Evolutionary conservation across 2,797 vertebrate genomes (phyloP), one percentile per base, ranked within the genome.

Genomic region (Oreortyx pictus): DNA sequence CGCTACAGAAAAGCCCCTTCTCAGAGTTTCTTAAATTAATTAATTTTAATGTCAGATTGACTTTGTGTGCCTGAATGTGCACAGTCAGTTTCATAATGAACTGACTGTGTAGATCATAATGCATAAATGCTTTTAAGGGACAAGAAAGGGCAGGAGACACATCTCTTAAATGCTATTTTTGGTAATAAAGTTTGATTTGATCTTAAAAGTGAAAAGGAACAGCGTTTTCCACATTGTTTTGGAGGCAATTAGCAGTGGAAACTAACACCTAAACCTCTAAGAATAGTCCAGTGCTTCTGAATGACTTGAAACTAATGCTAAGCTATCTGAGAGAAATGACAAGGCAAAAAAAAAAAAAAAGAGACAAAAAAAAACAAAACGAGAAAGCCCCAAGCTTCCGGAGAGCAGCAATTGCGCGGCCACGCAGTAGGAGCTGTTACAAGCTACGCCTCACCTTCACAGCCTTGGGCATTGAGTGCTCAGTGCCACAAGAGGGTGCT

Each of bases 401-500:
- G 65, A 79, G 13, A 22, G 82, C 27, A 62, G 2, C 64, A 41
- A 39, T 11, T 15, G 13, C 50, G 9, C 1, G 3, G 22, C 61
- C 8, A 0, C 3, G 31, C 66, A 79, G 17, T 31, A 4, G 50
- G 66, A 72, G 83, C 6, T 0, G 49, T 91, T 57, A 12, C 62
- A 8, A 61, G 60, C 17, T 5, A 11, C 85, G 37, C 17, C 66
- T 80, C 87, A 46, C 82, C 57, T 47, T 76, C 68, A 5, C 27
- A 18, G 90, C 92, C 37, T 7, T 22, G 25, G 85, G 94, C 89
- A 50, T 17, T 44, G 59, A 70, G 43, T 46, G 43, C 11, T 76
- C 22, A 8, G 93, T 95, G 93, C 92, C 91, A 88, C 86, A 54
- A 94, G 93, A 96, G 92, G 96, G 91, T 90, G 96, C 93, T 95